Evolutionary conservation across 2,113 vertebrate genomes (phyloP).

Genomic region (Formicarius rufipectus): DNA sequence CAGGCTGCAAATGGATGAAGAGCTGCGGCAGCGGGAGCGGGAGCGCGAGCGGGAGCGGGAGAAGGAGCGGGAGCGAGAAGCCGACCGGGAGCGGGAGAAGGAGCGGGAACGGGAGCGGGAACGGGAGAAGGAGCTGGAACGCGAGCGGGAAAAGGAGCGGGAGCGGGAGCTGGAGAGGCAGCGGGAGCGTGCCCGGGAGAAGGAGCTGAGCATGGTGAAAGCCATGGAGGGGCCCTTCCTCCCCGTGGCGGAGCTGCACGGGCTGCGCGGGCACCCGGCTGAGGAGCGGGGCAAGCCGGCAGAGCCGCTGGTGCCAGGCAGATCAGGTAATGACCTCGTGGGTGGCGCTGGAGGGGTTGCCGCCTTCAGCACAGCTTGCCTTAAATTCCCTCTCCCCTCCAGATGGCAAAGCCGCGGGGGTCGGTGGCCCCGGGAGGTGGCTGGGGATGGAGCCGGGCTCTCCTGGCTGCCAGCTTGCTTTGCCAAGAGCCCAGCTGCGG

Average conservation of each 20-base stretch:
- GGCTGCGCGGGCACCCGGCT: constrained; percentile 74
- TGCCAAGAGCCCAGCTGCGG: constrained; percentile 21
- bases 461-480: background rate
- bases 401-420: constrained; percentile 11
- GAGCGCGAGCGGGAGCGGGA: constrained; percentile 85
- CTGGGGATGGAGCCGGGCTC: background rate
- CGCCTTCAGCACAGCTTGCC: background rate
- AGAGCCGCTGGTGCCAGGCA: constrained; percentile 86
- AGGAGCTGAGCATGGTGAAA: constrained; percentile 90
- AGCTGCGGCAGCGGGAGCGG: constrained; percentile 87
- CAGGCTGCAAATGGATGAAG: constrained; percentile 95
- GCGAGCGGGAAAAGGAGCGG: constrained; percentile 77
- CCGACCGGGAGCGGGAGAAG: constrained; percentile 80
- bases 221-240: constrained; percentile 89
- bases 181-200: constrained; percentile 87
- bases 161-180: constrained; percentile 86
- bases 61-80: constrained; percentile 79
- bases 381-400: background rate
- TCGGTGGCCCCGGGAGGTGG: background rate
- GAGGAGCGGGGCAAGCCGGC: constrained; percentile 86
- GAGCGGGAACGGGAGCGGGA: constrained; percentile 84
- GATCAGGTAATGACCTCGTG: constrained; percentile 77
- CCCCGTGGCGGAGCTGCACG: constrained; percentile 81
- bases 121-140: constrained; percentile 78
- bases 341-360: background rate